Percentiles rank a stretch among this genome's conserved stretches.
These are phyloP conservation scores for Xiphophorus birchmanni DNA, from an alignment of 2,797 vertebrate genomes.

Conservation along the genomic window DNA sequence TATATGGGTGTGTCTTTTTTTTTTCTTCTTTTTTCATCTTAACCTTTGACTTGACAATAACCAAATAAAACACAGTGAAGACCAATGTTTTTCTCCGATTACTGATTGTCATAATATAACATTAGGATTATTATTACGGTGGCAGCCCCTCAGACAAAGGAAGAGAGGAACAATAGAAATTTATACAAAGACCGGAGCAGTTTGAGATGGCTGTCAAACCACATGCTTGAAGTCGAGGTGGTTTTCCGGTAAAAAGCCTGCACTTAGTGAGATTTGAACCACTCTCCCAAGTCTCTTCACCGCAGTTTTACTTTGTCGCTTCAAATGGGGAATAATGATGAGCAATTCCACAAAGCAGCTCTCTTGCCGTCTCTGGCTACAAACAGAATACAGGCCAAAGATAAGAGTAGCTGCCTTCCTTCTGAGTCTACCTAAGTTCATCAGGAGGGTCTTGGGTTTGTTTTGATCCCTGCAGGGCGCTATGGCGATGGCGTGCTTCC, in stretches of 20 bases:
- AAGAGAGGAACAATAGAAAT: conserved; percentile 29
- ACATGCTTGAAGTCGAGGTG: conserved; percentile 24
- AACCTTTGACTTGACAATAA: background rate
- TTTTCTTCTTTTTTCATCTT: too few relatives aligned
- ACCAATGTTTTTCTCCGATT: background rate
- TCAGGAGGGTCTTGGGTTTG: conserved; percentile 6
- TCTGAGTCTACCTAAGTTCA: conserved; percentile 16
- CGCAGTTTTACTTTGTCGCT: conserved; percentile 43
- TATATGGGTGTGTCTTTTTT: background rate
- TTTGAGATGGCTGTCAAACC: conserved; percentile 20
- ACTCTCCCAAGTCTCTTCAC: conserved; percentile 17
- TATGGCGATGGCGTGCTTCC: conserved; percentile 39
- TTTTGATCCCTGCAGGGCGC: conserved; percentile 46
- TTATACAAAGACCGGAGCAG: conserved; percentile 27
- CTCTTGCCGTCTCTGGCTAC: background rate
- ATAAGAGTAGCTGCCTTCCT: conserved; percentile 4
- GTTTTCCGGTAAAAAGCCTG: conserved; percentile 38
- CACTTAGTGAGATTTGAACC: conserved; percentile 38
- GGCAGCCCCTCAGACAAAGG: conserved; percentile 33
- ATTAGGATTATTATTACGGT: background rate
- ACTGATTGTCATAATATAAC: background rate
- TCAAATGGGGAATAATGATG: conserved; percentile 38
- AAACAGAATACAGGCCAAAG: conserved; percentile 12
- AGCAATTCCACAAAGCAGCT: conserved; percentile 30
- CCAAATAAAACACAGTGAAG: background rate